Evolutionary conservation across 2,797 vertebrate species (phyloP).

Genomic region (Dryobates pubescens): DNA sequence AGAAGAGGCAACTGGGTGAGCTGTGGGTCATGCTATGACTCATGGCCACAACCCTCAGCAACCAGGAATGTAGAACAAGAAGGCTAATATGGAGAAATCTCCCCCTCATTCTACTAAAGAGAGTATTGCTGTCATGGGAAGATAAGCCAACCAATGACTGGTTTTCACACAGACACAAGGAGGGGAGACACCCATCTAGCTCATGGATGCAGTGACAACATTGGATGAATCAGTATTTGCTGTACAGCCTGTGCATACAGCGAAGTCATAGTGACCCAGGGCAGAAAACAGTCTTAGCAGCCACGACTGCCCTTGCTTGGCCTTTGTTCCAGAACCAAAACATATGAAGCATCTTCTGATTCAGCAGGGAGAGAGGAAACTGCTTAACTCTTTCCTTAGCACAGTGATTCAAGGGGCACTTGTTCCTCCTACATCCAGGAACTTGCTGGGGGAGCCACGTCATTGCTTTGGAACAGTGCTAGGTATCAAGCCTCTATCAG

Average conservation of each 20-base stretch:
- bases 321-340: conserved; percentile 30
- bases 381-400: background rate
- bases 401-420: background rate
- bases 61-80: background rate
- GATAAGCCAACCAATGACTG: background rate
- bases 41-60: background rate
- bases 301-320: background rate
- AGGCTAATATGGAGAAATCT: background rate
- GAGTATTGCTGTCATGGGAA: background rate
- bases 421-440: background rate
- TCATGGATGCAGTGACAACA: conserved; percentile 12
- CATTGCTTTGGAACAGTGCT: background rate
- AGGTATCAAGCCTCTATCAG: background rate
- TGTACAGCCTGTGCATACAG: background rate
- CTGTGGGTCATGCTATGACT: background rate
- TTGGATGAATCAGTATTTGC: conserved; percentile 26
- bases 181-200: background rate
- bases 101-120: background rate
- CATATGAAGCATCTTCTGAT: background rate
- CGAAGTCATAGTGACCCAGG: conserved; percentile 40
- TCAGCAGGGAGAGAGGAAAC: background rate
- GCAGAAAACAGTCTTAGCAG: background rate
- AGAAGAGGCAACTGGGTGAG: background rate
- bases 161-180: background rate
- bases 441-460: accelerated